Evolutionary conservation across 2,888 invertebrate species (phyloP).

Genomic region (Heliconius aoede): DNA sequence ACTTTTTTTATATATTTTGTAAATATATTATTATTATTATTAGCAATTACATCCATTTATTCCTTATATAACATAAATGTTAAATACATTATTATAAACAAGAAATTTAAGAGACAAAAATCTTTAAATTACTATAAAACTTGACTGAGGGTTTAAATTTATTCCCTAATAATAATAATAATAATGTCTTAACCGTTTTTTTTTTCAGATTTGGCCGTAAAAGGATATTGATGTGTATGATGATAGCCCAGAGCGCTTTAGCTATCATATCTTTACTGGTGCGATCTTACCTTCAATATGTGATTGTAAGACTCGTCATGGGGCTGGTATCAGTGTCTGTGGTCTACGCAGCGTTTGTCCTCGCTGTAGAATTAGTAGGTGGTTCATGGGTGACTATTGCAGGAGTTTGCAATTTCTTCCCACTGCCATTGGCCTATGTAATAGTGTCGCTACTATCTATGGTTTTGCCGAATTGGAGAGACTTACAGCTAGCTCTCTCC

Average conservation of each 20-base stretch:
- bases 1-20: neutral
- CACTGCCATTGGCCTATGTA: constrained; percentile 90
- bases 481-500: constrained; percentile 88
- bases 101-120: neutral
- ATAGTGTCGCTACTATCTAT: constrained; percentile 89
- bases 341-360: constrained; percentile 91
- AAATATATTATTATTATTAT: neutral
- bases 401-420: constrained; percentile 91
- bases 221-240: constrained; percentile 88
- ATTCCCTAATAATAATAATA: neutral
- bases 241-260: constrained; percentile 86
- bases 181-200: neutral
- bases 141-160: neutral
- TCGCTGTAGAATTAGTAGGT: constrained; percentile 90
- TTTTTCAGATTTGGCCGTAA: constrained; percentile 88
- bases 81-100: neutral
- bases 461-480: constrained; percentile 88
- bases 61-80: neutral
- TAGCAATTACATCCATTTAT: neutral
- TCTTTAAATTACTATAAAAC: neutral
- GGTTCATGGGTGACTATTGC: constrained; percentile 92
- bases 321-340: constrained; percentile 92
- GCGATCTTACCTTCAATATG: constrained; percentile 88
- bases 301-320: constrained; percentile 86
- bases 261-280: constrained; percentile 88